Evolutionary conservation across 1,140 invertebrate genomes (phyloP).

Genomic region (Hylaeus volcanicus): DNA sequence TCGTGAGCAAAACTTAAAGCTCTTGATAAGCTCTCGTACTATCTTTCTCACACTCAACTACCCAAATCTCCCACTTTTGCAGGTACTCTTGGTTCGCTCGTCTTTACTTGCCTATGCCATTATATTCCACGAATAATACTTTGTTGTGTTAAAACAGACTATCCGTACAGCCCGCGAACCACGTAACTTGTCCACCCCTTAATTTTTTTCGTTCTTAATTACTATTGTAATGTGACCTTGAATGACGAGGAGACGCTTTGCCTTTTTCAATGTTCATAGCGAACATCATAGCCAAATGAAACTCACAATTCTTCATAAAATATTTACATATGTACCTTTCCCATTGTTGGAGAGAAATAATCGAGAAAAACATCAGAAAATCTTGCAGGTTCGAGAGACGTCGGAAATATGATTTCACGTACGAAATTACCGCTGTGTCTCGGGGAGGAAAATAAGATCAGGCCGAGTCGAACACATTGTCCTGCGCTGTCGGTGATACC

Average conservation of each 20-base stretch:
- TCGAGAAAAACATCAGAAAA: neutral
- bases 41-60: slow-evolving; percentile 40
- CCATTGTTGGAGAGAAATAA: slow-evolving; percentile 16
- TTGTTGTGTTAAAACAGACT: slow-evolving; percentile 2
- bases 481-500: slow-evolving; percentile 52
- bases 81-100: slow-evolving; percentile 13
- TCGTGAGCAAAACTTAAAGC: slow-evolving; percentile 73
- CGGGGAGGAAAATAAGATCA: slow-evolving; percentile 60
- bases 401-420: slow-evolving; percentile 55
- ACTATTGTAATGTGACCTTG: no score
- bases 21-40: slow-evolving; percentile 74
- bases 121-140: slow-evolving; percentile 41
- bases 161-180: no score
- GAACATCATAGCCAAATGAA: no score
- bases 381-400: slow-evolving; percentile 15
- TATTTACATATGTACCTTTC: neutral
- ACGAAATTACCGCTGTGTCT: slow-evolving; percentile 50
- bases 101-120: slow-evolving; percentile 19
- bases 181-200: no score
- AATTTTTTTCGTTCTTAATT: no score
- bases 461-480: slow-evolving; percentile 62
- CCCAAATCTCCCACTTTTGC: slow-evolving; percentile 38
- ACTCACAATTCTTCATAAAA: no score
- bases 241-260: no score
- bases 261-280: no score